phyloP scores from a whole-genome alignment of 2,888 invertebrate genomes.

The Blastobasis adustella region DNA sequence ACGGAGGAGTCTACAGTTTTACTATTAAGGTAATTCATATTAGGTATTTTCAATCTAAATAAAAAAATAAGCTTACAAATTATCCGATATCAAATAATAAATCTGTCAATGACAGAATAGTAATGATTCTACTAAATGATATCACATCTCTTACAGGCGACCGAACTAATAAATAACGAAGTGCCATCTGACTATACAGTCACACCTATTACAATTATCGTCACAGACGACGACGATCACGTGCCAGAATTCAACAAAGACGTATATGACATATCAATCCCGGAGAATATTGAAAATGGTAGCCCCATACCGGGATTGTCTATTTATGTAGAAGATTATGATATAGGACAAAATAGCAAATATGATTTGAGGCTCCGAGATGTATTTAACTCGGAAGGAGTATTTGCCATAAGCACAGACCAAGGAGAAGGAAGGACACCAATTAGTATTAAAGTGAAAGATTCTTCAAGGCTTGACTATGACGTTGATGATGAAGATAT shows the following conservation, averaged over 20 bases:
- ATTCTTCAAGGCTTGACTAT: conserved; percentile 80
- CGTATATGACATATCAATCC: conserved; percentile 79
- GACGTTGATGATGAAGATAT: conserved; percentile 77
- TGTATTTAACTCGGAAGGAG: conserved; percentile 72
- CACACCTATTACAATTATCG: conserved; percentile 83
- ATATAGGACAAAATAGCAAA: conserved; percentile 83
- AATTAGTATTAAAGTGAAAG: conserved; percentile 80
- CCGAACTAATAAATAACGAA: conserved; percentile 82
- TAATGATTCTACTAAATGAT: not conserved
- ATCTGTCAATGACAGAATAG: not conserved
- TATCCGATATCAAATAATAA: not conserved
- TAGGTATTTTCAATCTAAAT: too few relatives aligned
- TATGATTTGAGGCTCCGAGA: conserved; percentile 78
- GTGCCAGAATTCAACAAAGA: conserved; percentile 81
- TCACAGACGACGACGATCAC: conserved; percentile 87
- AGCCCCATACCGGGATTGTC: conserved; percentile 82
- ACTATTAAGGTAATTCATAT: conserved; percentile 67
- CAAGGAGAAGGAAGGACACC: conserved; percentile 83
- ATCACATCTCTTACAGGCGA: conserved; percentile 65
- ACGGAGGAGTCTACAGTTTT: conserved; percentile 86
- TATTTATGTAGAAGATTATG: conserved; percentile 82
- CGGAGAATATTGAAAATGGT: conserved; percentile 83
- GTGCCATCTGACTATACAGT: conserved; percentile 80
- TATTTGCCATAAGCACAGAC: conserved; percentile 78
- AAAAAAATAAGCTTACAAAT: not conserved